These are phyloP conservation scores for Caranx melampygus DNA, from an alignment of 2,113 vertebrate genomes.

Conservation along the genomic window DNA sequence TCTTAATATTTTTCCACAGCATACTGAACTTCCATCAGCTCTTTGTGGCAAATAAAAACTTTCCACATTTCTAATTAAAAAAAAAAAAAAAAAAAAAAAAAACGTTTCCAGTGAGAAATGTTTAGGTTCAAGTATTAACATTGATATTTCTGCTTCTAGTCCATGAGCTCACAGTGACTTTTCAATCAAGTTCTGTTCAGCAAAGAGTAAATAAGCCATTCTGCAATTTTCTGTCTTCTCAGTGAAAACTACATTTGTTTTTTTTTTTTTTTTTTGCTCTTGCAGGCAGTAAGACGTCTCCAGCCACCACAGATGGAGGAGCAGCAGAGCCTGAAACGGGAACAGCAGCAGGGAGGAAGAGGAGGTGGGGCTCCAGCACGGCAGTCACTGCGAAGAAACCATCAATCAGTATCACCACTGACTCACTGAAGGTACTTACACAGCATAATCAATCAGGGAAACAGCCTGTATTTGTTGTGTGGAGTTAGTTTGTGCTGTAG, in stretches of 20 bases:
- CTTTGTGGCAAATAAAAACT: not conserved
- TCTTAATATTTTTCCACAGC: not conserved
- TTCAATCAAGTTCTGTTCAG: not conserved
- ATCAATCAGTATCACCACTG: conserved; percentile 94
- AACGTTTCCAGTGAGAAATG: not conserved
- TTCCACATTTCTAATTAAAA: not conserved
- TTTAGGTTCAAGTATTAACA: conserved; percentile 13
- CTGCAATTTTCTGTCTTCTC: not conserved
- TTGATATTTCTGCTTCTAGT: conserved; percentile 8
- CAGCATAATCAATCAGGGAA: not conserved
- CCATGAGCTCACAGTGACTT: conserved; percentile 5
- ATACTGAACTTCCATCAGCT: not conserved
- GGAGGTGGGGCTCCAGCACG: conserved; percentile 93
- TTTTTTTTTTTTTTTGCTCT: not conserved
- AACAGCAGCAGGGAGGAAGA: conserved; percentile 86
- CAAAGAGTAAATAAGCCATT: not conserved
- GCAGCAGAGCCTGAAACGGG: conserved; percentile 77
- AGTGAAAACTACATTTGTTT: not conserved
- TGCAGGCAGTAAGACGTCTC: conserved; percentile 78
- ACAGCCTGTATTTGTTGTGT: too few relatives aligned
- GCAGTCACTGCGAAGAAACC: conserved; percentile 92
- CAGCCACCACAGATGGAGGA: conserved; percentile 71
- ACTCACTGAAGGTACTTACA: conserved; percentile 90
- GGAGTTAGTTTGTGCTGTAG: too few relatives aligned
- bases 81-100: too few relatives aligned